Base-by-base conservation (phyloP, 2,113 vertebrate species). In the Nymphicus hollandicus region DNA sequence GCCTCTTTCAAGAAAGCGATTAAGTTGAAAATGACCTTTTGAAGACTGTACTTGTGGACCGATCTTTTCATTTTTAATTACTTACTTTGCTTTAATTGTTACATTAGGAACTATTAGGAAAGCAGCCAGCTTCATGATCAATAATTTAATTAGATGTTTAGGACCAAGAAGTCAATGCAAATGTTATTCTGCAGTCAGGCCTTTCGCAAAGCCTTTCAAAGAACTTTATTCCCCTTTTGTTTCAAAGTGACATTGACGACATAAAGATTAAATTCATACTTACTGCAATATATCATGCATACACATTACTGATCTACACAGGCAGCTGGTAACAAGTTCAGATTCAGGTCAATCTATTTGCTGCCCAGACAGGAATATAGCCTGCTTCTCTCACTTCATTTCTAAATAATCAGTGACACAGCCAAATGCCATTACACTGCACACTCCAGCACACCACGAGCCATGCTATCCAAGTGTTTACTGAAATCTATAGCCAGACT, bases 91-190 rank as follows among this genome's bases (percentile, higher is more conserved):
- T 93, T 96, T 97, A 97, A 97, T 96, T 95, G 90, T 87, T 95
- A 65, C 86, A 96, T 96, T 86, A 92, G 92, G 88, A 93, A 93
- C 91, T 95, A 96, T 94, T 96, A 96, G 95, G 96, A 97, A 96
- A 96, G 88, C 77, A 95, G 94, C 63, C 95, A 92, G 84, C 82
- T 96, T 94, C 89, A 93, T 91, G 96, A 96, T 97, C 94, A 96
- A 97, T 97, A 97, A 96, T 96, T 95, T 96, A 95, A 97, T 97
- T 95, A 97, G 91, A 96, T 89, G 86, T 94, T 95, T 81, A 94
- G 92, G 86, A 92, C 71, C 80, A 91, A 91, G 88, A 94, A 97
- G 93, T 95, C 95, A 94, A 97, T 97, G 79, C 74, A 97, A 96
- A 95, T 69, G 82, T 95, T 95, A 95, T 91, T 95, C 87, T 89